These are phyloP conservation scores for Formicarius rufipectus DNA, from an alignment of 2,113 vertebrate species.

Conservation along the genomic window DNA sequence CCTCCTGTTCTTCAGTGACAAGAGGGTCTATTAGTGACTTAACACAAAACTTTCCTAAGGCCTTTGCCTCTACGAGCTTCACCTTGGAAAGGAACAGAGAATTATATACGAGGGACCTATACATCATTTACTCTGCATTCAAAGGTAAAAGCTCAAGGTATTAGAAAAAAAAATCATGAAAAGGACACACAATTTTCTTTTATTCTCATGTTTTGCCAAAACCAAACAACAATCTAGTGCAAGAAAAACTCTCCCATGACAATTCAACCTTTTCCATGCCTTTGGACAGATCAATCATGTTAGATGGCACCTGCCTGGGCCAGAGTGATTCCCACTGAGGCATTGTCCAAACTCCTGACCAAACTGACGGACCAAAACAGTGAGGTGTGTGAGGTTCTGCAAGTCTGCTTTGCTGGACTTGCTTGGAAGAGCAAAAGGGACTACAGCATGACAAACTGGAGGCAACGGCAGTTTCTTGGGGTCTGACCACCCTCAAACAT, in stretches of 20 bases:
- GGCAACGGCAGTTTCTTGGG: not conserved
- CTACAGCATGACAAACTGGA: not conserved
- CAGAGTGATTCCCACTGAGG: not conserved
- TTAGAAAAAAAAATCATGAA: not conserved
- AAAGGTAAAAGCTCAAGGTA: not conserved
- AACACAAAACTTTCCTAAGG: not conserved
- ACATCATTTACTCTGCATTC: not conserved
- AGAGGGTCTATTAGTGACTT: not conserved
- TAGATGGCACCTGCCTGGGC: not conserved
- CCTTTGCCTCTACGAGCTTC: not conserved
- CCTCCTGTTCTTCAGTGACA: not conserved
- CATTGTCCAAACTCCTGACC: not conserved
- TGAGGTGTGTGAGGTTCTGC: not conserved
- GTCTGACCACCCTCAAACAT: not conserved
- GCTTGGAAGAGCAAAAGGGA: not conserved
- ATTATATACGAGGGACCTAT: rapidly evolving
- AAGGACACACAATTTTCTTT: not conserved
- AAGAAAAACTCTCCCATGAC: not conserved
- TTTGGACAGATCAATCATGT: not conserved
- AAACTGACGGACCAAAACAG: not conserved
- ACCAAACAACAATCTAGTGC: not conserved
- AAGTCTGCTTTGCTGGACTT: not conserved
- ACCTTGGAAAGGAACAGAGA: not conserved
- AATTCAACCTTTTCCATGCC: not conserved
- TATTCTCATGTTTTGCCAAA: not conserved